Evolutionary conservation across 2,888 invertebrate genomes (phyloP), one percentile per base, ranked within the genome.

Genomic region (Pilophorus perplexus): DNA sequence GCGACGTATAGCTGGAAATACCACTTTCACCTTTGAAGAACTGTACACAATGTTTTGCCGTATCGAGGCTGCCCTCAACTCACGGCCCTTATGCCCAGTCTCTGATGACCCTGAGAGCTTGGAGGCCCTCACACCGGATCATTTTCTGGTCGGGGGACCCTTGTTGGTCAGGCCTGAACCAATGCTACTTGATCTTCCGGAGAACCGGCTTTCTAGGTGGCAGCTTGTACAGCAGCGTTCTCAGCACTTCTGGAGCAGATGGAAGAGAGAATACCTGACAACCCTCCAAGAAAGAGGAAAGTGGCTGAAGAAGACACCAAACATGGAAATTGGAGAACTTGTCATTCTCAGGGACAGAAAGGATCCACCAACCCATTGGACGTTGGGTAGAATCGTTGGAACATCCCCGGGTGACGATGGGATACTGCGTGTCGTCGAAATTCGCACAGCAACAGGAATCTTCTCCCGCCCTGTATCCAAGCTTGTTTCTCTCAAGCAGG

Each of bases 71-170:
- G 28, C 69, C 4, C 42, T 71, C 16, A 71, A 71, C 28, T 71
- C 71, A 8, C 25, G 69, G 4, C 71, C 69, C 3, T 18, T 71
- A 5, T 67, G 16, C 16, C 37, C 50, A 3, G 12, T 68, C 1
- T 62, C 46, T 10, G 20, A n/a, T 4, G 70, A 71, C 14, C 68
- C 69, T 2, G 18, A 50, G 1, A 65, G 66, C 42, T 37, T 64
- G 1, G 52, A 57, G 22, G 48, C 46, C 5, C 40, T 71, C 4
- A 66, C 66, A 0, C 75, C 75, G 4, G 75, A 72, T 16, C 75
- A 75, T 70, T 74, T 75, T 62, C 67, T 76, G 0, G 68, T 74
- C 12, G 74, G 72, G 12, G 12, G 37, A 23, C 48, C 74, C 4
- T 64, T 73, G 0, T n/a, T 1, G 64, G 33, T 38, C 12, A 37